A percentile compares a stretch with the other conserved stretches of the same genome.
Evolutionary conservation across 1,140 invertebrate genomes (phyloP).

Genomic region (Microplitis mediator): DNA sequence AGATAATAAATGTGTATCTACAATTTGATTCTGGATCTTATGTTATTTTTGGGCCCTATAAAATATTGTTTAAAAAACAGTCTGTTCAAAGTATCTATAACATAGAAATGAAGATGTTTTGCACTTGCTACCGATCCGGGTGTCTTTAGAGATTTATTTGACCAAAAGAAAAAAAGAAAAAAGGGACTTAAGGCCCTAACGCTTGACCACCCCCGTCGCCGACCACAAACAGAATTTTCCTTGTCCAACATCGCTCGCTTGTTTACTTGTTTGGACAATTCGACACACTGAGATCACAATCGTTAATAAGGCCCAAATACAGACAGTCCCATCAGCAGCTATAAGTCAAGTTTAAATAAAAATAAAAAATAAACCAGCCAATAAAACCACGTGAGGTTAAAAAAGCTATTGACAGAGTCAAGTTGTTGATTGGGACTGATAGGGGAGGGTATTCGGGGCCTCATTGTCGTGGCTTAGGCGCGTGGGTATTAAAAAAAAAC

Average conservation of each 20-base stretch:
- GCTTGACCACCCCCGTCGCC: slow-evolving; percentile 41
- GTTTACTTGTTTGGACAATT: slow-evolving; percentile 48
- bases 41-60: too few relatives aligned
- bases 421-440: slow-evolving; percentile 26
- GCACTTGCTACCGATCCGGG: background rate
- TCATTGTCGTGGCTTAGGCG: slow-evolving; percentile 11
- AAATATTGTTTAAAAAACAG: too few relatives aligned
- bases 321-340: background rate
- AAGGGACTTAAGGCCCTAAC: background rate
- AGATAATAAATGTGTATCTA: too few relatives aligned
- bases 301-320: too few relatives aligned
- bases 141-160: background rate
- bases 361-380: background rate
- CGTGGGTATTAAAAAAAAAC: slow-evolving; percentile 24
- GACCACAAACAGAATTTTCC: slow-evolving; percentile 37
- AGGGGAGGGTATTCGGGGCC: slow-evolving; percentile 4
- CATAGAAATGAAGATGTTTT: background rate
- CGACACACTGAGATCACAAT: slow-evolving; percentile 32
- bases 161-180: background rate
- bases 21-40: too few relatives aligned
- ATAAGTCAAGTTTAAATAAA: background rate
- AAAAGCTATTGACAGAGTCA: slow-evolving; percentile 11
- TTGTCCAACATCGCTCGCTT: slow-evolving; percentile 32
- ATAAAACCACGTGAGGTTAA: background rate
- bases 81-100: background rate